phyloP scores from a whole-genome alignment of 1,140 invertebrate genomes.

The Drosophila murphyi region DNA sequence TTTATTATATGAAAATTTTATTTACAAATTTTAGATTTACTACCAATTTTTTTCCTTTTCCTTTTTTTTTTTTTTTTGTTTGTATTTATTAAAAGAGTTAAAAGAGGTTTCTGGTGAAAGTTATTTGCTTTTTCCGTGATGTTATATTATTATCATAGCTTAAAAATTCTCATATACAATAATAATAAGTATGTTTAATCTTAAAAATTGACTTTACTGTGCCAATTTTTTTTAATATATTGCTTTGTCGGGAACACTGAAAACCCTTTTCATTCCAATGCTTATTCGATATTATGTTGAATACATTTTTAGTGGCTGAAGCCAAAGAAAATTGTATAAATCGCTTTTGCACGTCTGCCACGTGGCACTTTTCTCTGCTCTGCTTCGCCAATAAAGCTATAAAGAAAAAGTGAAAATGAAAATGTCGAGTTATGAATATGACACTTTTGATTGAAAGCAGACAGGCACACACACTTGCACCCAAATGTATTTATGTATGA shows the following conservation, averaged over 20 bases:
- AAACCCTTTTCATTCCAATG: background rate
- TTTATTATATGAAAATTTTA: too few species aligned
- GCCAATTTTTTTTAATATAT: too few species aligned
- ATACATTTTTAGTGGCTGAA: slow-evolving; percentile 26
- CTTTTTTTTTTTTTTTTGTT: too few species aligned
- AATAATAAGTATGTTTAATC: too few species aligned
- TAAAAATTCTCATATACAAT: too few species aligned
- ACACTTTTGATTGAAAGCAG: slow-evolving; percentile 74
- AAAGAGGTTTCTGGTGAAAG: too few species aligned
- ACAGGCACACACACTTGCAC: background rate
- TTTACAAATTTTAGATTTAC: too few species aligned
- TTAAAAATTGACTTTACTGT: too few species aligned
- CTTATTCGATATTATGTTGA: background rate
- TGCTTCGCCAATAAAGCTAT: slow-evolving; percentile 42
- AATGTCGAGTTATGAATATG: slow-evolving; percentile 68
- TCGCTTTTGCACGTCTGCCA: slow-evolving; percentile 24
- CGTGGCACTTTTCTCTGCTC: slow-evolving; percentile 19
- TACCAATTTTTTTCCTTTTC: too few species aligned
- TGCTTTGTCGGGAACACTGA: background rate
- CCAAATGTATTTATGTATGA: background rate
- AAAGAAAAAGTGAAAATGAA: slow-evolving; percentile 54
- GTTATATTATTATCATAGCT: too few species aligned
- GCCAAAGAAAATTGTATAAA: slow-evolving; percentile 14
- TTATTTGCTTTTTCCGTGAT: too few species aligned
- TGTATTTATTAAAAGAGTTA: too few species aligned